These are phyloP conservation scores for Cabera pusaria DNA, from an alignment of 2,888 invertebrate species.

Conservation along the genomic window DNA sequence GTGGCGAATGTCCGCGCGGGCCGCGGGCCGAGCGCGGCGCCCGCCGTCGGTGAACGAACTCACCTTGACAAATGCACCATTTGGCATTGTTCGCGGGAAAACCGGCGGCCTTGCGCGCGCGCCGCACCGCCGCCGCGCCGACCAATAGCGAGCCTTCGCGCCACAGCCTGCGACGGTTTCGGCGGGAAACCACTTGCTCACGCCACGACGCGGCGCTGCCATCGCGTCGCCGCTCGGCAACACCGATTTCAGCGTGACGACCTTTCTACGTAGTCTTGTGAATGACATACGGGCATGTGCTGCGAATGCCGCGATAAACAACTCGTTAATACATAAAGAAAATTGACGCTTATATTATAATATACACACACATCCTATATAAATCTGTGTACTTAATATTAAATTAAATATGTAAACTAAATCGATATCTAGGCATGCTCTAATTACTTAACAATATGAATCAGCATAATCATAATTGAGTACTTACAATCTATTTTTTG, in stretches of 20 bases:
- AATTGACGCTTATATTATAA: slow-evolving; percentile 9
- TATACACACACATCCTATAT: too few species aligned
- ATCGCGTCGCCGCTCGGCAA: slow-evolving; percentile 47
- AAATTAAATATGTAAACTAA: too few species aligned
- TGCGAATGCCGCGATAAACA: slow-evolving; percentile 29
- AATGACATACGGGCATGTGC: slow-evolving; percentile 52
- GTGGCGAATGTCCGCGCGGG: slow-evolving; percentile 60
- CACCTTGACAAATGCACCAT: slow-evolving; percentile 84
- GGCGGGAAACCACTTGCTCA: slow-evolving; percentile 58
- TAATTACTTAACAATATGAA: too few species aligned
- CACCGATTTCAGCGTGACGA: slow-evolving; percentile 59
- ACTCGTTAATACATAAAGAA: slow-evolving; percentile 7
- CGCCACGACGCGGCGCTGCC: slow-evolving; percentile 47
- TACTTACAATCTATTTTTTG: too few species aligned
- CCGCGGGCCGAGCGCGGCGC: slow-evolving; percentile 55
- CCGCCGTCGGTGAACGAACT: slow-evolving; percentile 81
- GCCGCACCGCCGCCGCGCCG: slow-evolving; percentile 57
- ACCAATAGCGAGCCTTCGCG: slow-evolving; percentile 77
- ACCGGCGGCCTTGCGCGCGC: slow-evolving; percentile 81
- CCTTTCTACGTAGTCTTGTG: slow-evolving; percentile 58
- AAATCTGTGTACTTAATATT: too few species aligned
- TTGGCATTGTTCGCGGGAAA: slow-evolving; percentile 84
- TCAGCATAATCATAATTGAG: too few species aligned
- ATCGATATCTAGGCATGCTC: too few species aligned
- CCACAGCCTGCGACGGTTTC: slow-evolving; percentile 79